Evolutionary conservation across 2,797 vertebrate species (phyloP), one percentile per base, ranked within the genome.

Genomic region (Onychomys arenicola): DNA sequence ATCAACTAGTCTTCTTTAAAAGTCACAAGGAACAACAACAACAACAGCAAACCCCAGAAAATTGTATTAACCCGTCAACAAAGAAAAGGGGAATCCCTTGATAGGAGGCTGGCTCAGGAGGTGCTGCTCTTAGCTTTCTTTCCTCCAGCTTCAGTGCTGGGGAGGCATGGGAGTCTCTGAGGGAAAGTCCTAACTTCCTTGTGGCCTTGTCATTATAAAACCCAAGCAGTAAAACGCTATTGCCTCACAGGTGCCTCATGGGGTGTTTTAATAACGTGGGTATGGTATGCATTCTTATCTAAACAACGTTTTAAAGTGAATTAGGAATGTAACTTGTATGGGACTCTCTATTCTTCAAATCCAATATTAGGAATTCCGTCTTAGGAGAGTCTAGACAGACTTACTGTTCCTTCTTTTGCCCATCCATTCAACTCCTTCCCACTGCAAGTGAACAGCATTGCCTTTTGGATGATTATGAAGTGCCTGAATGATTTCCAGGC

Each of bases 71-170:
- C 29, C 49, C 19, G 14, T 13, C 27, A n/a, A 61, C 23, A 49
- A 75, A 84, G 25, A 59, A 84, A 77, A 87, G 81, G 76, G 65
- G 75, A 82, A 84, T 92, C 96, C 88, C 87, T 34, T 63, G 32
- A 0, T 0, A 82, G 73, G 75, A 81, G 84, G 37, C 0, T 52
- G 34, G 27, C 32, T 55, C 82, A 3, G 25, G 9, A 27, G 19
- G 32, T 78, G 69, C 85, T 93, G 82, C 40, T 61, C 25, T 89
- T 81, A 32, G 19, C 75, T 78, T 71, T 57, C 29, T 88, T 88
- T 95, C 40, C 73, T 86, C 57, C 80, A 19, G 37, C 12, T 46
- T 78, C 34, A 43, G 34, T 32, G 49, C 61, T 89, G 23, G 59
- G 32, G 16, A 90, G 67, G 37, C 40, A 40, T 2, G 49, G 73